Evolutionary conservation across 2,113 vertebrate species (phyloP).

Genomic region (Carettochelys insculpta): DNA sequence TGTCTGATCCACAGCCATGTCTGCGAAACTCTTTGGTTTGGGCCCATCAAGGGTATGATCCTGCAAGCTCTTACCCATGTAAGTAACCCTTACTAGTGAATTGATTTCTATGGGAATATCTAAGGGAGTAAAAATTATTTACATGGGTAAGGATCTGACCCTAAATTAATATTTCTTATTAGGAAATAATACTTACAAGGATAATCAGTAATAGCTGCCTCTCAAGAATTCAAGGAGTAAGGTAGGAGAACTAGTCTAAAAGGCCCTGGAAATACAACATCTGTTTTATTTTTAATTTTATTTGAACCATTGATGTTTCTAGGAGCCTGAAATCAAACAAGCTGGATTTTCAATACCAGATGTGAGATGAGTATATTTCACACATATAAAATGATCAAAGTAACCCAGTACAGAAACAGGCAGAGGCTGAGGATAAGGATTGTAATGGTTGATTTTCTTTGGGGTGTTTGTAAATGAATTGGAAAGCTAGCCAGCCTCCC

Average conservation of each 20-base stretch:
- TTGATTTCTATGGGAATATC: background rate
- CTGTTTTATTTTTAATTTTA: background rate
- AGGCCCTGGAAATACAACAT: background rate
- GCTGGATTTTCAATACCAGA: slow-evolving; percentile 34
- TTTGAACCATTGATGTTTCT: slow-evolving; percentile 29
- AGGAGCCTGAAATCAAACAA: background rate
- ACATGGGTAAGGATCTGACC: background rate
- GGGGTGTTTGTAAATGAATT: slow-evolving; percentile 14
- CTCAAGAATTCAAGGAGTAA: slow-evolving; percentile 28
- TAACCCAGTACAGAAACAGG: slow-evolving; percentile 11
- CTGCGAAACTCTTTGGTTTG: background rate
- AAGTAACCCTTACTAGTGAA: background rate
- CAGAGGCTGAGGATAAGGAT: background rate
- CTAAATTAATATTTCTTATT: slow-evolving; percentile 18
- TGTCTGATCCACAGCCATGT: background rate
- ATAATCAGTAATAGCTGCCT: slow-evolving; percentile 12
- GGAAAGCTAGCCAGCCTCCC: slow-evolving; percentile 7
- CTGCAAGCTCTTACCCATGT: background rate
- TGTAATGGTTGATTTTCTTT: background rate
- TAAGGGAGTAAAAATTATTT: background rate
- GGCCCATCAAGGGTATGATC: slow-evolving; percentile 8
- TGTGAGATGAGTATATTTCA: slow-evolving; percentile 42
- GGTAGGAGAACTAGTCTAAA: background rate
- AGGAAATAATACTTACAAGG: slow-evolving; percentile 34
- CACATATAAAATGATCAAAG: slow-evolving; percentile 45